A percentile compares a stretch with the other conserved stretches of the same genome.
Evolutionary conservation across 2,797 vertebrate species (phyloP).

Genomic region (Scyliorhinus canicula): DNA sequence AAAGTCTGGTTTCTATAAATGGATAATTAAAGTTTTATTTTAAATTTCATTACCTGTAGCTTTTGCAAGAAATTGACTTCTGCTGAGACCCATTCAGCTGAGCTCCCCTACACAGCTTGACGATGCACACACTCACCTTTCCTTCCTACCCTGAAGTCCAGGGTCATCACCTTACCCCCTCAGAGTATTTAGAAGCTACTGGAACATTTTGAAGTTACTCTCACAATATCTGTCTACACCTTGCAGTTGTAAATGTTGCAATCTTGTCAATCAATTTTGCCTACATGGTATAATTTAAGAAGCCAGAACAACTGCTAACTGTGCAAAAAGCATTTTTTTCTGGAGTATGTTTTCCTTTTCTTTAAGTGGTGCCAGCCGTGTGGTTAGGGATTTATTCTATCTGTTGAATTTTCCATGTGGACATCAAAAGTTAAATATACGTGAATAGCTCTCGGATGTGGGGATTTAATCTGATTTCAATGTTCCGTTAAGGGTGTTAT

Average conservation of each 20-base stretch:
- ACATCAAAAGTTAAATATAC: constrained; percentile 36
- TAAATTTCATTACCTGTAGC: background rate
- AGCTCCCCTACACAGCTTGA: constrained; percentile 48
- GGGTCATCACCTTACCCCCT: constrained; percentile 57
- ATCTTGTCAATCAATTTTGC: constrained; percentile 69
- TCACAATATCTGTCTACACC: constrained; percentile 59
- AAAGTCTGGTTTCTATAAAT: background rate
- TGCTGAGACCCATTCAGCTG: constrained; percentile 41
- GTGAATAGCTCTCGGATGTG: constrained; percentile 22
- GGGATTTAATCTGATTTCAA: constrained; percentile 38
- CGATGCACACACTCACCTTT: too few species aligned
- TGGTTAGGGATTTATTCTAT: constrained; percentile 36
- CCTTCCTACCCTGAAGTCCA: constrained; percentile 52
- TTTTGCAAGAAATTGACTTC: constrained; percentile 45
- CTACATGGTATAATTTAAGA: constrained; percentile 54
- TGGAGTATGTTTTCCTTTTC: background rate
- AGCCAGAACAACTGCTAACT: background rate
- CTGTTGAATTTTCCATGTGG: constrained; percentile 7
- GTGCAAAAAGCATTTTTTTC: background rate
- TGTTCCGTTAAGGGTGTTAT: constrained; percentile 38
- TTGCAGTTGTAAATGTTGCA: constrained; percentile 59
- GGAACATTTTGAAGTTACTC: constrained; percentile 57
- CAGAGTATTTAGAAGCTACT: constrained; percentile 52
- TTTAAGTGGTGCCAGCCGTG: background rate
- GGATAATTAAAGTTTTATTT: background rate